Evolutionary conservation across 2,113 vertebrate genomes (phyloP).

Genomic region (Microcebus murinus): DNA sequence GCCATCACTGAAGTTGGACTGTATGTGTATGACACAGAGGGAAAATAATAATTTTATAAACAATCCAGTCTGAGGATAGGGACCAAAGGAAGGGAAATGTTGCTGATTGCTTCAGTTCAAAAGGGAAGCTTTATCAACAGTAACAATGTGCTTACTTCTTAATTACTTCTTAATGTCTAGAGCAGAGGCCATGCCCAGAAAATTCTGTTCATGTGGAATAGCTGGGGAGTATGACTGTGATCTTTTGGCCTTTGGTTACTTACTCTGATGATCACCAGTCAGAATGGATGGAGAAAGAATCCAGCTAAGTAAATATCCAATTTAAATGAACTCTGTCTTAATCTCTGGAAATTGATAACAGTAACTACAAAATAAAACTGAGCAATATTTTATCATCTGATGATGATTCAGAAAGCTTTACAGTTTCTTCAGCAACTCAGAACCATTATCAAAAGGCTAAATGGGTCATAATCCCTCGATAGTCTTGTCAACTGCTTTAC

Average conservation of each 20-base stretch:
- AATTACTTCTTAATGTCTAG: not conserved
- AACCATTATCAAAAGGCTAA: not conserved
- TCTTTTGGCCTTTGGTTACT: not conserved
- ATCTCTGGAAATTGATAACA: not conserved
- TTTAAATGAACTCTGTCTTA: not conserved
- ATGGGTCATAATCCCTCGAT: not conserved
- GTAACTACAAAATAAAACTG: not conserved
- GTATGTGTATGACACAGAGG: not conserved
- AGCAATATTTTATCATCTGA: not conserved
- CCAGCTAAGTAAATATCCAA: not conserved
- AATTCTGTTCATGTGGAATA: not conserved
- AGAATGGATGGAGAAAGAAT: not conserved
- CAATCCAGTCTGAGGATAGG: not conserved
- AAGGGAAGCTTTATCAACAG: not conserved
- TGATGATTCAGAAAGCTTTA: not conserved
- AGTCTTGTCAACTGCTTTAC: not conserved
- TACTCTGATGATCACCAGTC: not conserved
- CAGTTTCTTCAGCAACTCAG: not conserved
- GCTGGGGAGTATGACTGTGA: not conserved
- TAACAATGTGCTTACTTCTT: not conserved
- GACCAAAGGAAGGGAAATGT: not conserved
- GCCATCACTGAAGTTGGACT: not conserved
- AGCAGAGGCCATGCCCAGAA: not conserved
- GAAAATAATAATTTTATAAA: conserved; percentile 27
- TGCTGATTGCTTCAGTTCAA: not conserved